A percentile compares a stretch with the other conserved stretches of the same genome.
phyloP scores from a whole-genome alignment of 2,888 invertebrate species.

The Coelinius sp. region DNA sequence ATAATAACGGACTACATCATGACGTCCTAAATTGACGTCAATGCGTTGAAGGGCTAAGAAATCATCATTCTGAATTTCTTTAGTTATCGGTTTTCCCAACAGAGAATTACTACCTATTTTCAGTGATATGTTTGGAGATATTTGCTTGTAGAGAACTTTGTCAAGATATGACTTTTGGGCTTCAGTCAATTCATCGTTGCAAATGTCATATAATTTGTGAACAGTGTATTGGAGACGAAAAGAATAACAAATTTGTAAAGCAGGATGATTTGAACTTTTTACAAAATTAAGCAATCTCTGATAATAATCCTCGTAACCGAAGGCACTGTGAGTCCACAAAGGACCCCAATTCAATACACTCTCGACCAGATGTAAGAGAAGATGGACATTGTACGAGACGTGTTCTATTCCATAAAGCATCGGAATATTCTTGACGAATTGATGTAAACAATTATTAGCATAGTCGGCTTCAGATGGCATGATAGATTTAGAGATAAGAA shows the following conservation, averaged over 20 bases:
- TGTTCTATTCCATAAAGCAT: constrained; percentile 6
- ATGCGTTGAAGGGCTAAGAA: neutral
- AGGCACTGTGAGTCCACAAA: constrained; percentile 11
- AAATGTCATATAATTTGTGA: neutral
- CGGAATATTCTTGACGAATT: constrained; percentile 5
- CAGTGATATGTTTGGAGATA: neutral
- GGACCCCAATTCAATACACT: constrained; percentile 25
- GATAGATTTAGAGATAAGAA: neutral
- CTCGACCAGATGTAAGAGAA: constrained; percentile 10
- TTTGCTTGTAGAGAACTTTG: constrained; percentile 9
- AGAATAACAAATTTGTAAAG: constrained; percentile 6
- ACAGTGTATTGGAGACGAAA: neutral
- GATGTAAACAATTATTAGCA: constrained; percentile 5
- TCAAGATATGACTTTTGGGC: neutral
- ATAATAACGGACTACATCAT: neutral
- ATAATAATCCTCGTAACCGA: constrained; percentile 17
- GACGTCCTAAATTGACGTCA: neutral
- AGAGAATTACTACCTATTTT: neutral
- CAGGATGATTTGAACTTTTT: neutral
- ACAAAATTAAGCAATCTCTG: neutral
- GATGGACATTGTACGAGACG: constrained; percentile 5
- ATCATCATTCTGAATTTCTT: neutral
- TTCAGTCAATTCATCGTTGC: neutral
- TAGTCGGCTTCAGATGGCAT: constrained; percentile 7
- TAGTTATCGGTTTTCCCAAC: neutral